A percentile compares a stretch with the other conserved stretches of the same genome.
phyloP scores from a whole-genome alignment of 2,888 invertebrate species.

The Thymelicus sylvestris region DNA sequence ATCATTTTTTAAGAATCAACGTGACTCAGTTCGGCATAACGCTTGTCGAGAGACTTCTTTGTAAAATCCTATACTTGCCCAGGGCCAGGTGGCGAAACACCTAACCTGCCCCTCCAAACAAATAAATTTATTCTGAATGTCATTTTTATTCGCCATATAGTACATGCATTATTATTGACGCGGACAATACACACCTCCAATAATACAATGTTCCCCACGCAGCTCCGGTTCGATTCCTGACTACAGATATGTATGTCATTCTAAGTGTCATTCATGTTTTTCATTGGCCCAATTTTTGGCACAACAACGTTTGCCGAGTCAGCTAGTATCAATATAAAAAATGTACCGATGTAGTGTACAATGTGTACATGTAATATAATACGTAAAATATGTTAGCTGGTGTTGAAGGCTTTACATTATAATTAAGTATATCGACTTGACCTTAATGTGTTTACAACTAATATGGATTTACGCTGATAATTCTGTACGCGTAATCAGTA shows the following conservation, averaged over 20 bases:
- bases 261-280: no score
- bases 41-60: constrained; percentile 23
- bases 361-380: background rate
- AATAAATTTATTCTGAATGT: background rate
- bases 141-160: background rate
- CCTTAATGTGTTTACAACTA: constrained; percentile 33
- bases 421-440: constrained; percentile 18
- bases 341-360: no score
- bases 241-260: no score
- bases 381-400: background rate
- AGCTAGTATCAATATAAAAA: background rate
- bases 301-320: no score
- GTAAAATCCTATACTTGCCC: constrained; percentile 19
- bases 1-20: constrained; percentile 31
- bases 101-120: constrained; percentile 1
- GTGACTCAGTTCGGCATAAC: constrained; percentile 41
- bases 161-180: background rate
- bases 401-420: constrained; percentile 17
- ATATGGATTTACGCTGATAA: constrained; percentile 30
- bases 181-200: no score
- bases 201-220: no score
- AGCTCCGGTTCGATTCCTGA: no score
- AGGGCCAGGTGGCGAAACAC: constrained; percentile 20
- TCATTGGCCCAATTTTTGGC: no score
- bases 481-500: constrained; percentile 30